Percentiles rank a stretch among this genome's conserved stretches.
Evolutionary conservation across 2,113 vertebrate species (phyloP).

Genomic region (Bos indicus): DNA sequence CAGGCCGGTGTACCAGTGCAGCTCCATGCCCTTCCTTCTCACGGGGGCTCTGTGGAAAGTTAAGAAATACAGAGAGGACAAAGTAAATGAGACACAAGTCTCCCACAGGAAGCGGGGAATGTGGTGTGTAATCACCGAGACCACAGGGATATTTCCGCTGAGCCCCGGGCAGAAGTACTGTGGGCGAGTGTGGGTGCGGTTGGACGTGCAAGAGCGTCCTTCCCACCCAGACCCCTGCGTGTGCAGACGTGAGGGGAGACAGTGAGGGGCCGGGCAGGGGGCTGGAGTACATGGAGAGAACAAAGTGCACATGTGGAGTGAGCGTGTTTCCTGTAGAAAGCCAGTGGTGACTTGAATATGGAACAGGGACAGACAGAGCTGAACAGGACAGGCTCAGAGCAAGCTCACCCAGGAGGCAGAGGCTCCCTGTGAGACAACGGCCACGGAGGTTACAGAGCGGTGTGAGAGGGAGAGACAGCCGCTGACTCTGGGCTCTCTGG

Average conservation of each 20-base stretch:
- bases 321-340: neutral
- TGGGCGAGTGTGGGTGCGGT: neutral
- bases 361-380: neutral
- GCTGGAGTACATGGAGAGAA: neutral
- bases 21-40: neutral
- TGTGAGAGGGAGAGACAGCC: neutral
- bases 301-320: neutral
- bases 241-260: neutral
- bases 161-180: neutral
- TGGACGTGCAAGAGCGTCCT: accelerated
- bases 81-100: neutral
- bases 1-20: too few relatives aligned
- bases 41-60: neutral
- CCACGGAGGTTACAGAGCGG: neutral
- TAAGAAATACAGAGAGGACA: neutral
- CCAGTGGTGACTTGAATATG: neutral
- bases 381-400: neutral
- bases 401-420: neutral
- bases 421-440: neutral
- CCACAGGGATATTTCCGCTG: neutral
- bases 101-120: neutral
- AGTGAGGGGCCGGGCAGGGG: neutral
- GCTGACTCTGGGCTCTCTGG: neutral
- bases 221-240: neutral
- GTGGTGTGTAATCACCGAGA: neutral